Conservation (phyloP, 2,113 vertebrate species). For the Hipposideros armiger region DNA sequence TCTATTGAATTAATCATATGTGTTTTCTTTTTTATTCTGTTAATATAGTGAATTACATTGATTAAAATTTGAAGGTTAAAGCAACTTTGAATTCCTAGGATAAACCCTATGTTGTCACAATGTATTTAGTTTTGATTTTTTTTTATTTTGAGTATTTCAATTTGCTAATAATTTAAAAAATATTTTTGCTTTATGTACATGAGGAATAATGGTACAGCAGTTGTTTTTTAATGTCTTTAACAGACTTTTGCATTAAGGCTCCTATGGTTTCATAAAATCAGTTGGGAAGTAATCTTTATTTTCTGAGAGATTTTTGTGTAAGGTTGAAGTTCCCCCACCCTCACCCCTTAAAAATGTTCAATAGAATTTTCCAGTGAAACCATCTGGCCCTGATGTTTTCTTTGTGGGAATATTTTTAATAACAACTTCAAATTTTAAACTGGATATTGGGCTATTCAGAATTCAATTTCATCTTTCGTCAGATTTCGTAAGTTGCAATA, state of each 20-base stretch:
- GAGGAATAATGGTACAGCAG: background rate
- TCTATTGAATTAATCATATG: background rate
- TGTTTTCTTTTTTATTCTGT: background rate
- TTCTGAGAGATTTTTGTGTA: conserved; percentile 22
- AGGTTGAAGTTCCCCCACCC: background rate
- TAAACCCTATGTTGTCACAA: background rate
- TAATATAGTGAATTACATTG: background rate
- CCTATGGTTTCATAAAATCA: background rate
- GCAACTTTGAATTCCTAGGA: background rate
- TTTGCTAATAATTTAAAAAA: background rate
- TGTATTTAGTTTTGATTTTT: background rate
- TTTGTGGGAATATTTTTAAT: background rate
- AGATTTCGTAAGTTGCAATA: background rate
- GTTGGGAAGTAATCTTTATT: background rate
- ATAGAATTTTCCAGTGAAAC: background rate
- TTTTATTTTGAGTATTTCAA: background rate
- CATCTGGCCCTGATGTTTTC: background rate
- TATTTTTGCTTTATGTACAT: background rate
- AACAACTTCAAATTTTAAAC: background rate
- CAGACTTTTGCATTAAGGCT: background rate
- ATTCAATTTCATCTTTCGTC: background rate
- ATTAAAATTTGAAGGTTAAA: background rate
- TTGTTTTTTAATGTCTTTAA: background rate
- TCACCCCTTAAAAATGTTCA: background rate
- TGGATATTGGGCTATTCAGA: background rate